A percentile compares a stretch with the other conserved stretches of the same genome.
These are phyloP conservation scores for Cololabis saira DNA, from an alignment of 2,113 vertebrate species.

Conservation along the genomic window DNA sequence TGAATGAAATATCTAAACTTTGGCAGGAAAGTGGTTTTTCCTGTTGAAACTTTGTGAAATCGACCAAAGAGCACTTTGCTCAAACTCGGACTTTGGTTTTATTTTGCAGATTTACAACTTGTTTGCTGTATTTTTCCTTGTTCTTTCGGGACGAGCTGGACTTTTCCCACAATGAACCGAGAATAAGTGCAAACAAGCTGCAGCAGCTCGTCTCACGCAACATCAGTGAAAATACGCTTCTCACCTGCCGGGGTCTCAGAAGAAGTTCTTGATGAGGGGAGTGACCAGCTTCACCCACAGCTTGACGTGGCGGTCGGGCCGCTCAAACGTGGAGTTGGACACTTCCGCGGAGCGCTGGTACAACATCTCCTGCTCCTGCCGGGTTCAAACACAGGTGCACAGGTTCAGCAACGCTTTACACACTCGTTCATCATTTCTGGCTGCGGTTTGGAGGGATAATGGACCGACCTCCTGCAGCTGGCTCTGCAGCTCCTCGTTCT, in stretches of 20 bases:
- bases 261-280: slow-evolving; percentile 97
- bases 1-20: too few relatives aligned
- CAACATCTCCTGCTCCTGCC: slow-evolving; percentile 91
- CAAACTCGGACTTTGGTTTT: too few relatives aligned
- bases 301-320: slow-evolving; percentile 88
- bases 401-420: slow-evolving; percentile 4
- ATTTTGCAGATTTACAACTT: too few relatives aligned
- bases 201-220: too few relatives aligned
- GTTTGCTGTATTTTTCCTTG: too few relatives aligned
- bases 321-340: slow-evolving; percentile 88
- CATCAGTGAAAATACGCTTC: background rate
- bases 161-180: too few relatives aligned
- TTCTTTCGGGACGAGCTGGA: too few relatives aligned
- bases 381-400: slow-evolving; percentile 38
- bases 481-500: slow-evolving; percentile 88
- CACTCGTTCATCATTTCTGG: slow-evolving; percentile 13
- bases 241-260: slow-evolving; percentile 78
- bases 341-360: slow-evolving; percentile 86
- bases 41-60: too few relatives aligned
- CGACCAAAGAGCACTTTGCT: too few relatives aligned
- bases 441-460: background rate
- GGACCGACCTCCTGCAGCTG: slow-evolving; percentile 89
- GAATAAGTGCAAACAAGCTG: too few relatives aligned
- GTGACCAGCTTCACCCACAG: slow-evolving; percentile 97
- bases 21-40: too few relatives aligned